A percentile compares a stretch with the other conserved stretches of the same genome.
Evolutionary conservation across 1,140 invertebrate genomes (phyloP).

Genomic region (Orius laevigatus): DNA sequence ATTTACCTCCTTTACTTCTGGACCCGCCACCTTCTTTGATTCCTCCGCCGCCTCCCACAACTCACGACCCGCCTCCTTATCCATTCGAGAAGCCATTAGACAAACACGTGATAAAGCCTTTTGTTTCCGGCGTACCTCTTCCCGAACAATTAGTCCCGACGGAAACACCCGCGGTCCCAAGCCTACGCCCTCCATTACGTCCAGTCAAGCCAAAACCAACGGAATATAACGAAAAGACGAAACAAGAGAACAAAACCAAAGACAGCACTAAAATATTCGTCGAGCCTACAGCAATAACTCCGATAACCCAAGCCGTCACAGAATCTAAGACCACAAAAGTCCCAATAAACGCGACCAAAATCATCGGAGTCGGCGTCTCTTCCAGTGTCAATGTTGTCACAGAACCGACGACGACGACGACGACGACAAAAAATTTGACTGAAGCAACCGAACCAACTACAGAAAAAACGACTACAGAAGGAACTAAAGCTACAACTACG

Average conservation of each 20-base stretch:
- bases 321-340: neutral
- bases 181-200: constrained; percentile 1
- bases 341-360: constrained; percentile 9
- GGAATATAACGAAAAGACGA: constrained; percentile 9
- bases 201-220: constrained; percentile 29
- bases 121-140: constrained; percentile 47
- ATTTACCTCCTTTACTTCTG: constrained; percentile 51
- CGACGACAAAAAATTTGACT: neutral
- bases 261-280: constrained; percentile 2
- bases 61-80: constrained; percentile 40
- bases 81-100: constrained; percentile 43
- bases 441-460: constrained; percentile 13
- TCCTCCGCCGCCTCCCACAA: constrained; percentile 28
- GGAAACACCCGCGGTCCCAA: neutral
- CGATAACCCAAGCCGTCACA: neutral
- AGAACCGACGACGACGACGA: neutral
- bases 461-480: constrained; percentile 18
- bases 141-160: constrained; percentile 54
- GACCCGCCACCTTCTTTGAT: constrained; percentile 34
- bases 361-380: constrained; percentile 1
- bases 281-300: neutral
- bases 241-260: constrained; percentile 30
- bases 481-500: constrained; percentile 19
- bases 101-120: constrained; percentile 31
- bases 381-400: constrained; percentile 2